Evolutionary conservation across 1,140 invertebrate species (phyloP).

Genomic region (Microplitis mediator): DNA sequence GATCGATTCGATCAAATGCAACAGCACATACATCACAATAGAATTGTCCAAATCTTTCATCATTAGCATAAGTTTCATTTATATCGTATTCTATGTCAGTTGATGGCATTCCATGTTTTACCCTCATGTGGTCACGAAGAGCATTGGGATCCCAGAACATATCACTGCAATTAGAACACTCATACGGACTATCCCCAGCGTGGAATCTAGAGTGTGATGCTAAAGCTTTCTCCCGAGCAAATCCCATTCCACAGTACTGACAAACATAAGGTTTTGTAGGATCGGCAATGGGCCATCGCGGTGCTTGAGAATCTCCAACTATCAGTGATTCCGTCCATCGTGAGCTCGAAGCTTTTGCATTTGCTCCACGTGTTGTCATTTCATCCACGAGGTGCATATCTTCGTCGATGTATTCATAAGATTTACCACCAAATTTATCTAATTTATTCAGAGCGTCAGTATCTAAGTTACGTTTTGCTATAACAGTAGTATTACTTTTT

Average conservation of each 20-base stretch:
- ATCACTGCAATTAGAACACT: constrained; percentile 77
- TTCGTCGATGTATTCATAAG: constrained; percentile 59
- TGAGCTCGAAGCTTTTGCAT: constrained; percentile 47
- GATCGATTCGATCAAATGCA: constrained; percentile 75
- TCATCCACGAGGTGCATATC: constrained; percentile 59
- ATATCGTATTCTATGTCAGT: constrained; percentile 61
- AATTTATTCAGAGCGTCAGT: constrained; percentile 37
- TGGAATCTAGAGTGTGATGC: constrained; percentile 75
- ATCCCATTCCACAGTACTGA: constrained; percentile 77
- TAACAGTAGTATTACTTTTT: constrained; percentile 43
- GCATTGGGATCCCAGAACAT: constrained; percentile 77
- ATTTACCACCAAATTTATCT: constrained; percentile 52
- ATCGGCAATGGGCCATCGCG: constrained; percentile 70
- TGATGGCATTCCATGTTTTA: constrained; percentile 62
- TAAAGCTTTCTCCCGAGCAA: constrained; percentile 80
- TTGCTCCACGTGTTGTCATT: constrained; percentile 52
- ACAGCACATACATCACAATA: constrained; percentile 78
- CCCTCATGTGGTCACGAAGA: constrained; percentile 70
- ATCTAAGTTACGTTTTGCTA: constrained; percentile 38
- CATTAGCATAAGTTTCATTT: constrained; percentile 65
- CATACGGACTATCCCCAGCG: constrained; percentile 76
- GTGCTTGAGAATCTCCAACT: constrained; percentile 42
- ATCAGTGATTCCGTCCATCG: constrained; percentile 49
- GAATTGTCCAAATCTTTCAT: constrained; percentile 73
- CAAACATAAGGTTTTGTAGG: constrained; percentile 79